A percentile compares a stretch with the other conserved stretches of the same genome.
These are phyloP conservation scores for Aurelia coerulea DNA, from an alignment of 30 jellyfish, hydroid and myxozoan species.

Conservation along the genomic window DNA sequence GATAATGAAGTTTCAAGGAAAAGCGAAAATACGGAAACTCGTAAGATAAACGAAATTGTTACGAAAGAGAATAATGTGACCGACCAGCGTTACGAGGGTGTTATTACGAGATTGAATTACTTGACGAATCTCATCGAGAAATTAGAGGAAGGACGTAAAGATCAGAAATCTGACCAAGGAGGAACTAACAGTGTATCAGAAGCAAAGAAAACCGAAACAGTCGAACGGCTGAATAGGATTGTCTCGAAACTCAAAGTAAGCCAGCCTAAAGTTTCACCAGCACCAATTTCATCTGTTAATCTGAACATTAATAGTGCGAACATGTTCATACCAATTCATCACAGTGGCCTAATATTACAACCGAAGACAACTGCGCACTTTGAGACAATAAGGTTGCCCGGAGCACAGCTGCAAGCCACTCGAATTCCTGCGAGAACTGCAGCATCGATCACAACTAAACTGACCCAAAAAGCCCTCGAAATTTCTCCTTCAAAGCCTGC, in stretches of 20 bases:
- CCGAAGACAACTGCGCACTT: too few relatives aligned
- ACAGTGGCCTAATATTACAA: too few relatives aligned
- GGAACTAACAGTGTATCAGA: background rate
- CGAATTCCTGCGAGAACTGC: too few relatives aligned
- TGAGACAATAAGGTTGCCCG: too few relatives aligned
- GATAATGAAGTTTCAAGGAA: slow-evolving; percentile 17
- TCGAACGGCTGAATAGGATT: slow-evolving; percentile 34
- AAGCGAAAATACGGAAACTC: slow-evolving; percentile 4
- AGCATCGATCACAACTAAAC: too few relatives aligned
- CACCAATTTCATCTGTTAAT: too few relatives aligned
- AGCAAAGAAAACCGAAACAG: slow-evolving; percentile 19
- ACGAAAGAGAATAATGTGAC: slow-evolving; percentile 32
- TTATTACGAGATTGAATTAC: slow-evolving; percentile 49
- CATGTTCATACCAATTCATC: too few relatives aligned
- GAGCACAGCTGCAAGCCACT: too few relatives aligned
- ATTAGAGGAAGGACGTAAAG: slow-evolving; percentile 2
- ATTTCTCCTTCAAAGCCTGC: too few relatives aligned
- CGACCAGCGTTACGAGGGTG: slow-evolving; percentile 36
- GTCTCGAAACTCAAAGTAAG: slow-evolving; percentile 34
- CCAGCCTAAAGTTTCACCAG: background rate
- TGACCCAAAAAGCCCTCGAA: too few relatives aligned
- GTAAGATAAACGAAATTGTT: slow-evolving; percentile 35
- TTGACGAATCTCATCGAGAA: slow-evolving; percentile 49
- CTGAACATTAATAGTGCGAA: too few relatives aligned
- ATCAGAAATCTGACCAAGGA: background rate